Percentiles rank a stretch among this genome's conserved stretches.
These are phyloP conservation scores for Eolophus roseicapilla DNA, from an alignment of 2,113 vertebrate genomes.

Conservation along the genomic window DNA sequence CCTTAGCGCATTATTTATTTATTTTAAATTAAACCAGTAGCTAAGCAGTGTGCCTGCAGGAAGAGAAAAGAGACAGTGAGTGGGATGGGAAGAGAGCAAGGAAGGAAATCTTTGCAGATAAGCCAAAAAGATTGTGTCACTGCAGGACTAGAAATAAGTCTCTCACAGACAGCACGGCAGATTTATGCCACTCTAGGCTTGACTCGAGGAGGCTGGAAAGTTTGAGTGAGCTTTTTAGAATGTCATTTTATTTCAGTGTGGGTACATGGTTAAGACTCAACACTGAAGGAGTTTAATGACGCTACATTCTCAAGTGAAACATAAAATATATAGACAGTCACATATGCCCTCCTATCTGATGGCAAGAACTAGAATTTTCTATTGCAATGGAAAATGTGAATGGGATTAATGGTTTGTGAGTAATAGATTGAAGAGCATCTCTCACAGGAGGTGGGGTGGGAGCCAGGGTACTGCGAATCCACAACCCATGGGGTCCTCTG, in stretches of 20 bases:
- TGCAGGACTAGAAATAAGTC: background rate
- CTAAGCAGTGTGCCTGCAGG: background rate
- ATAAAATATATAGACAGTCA: background rate
- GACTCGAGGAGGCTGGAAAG: constrained; percentile 3
- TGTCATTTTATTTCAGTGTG: background rate
- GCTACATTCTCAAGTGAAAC: background rate
- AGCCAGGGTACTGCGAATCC: background rate
- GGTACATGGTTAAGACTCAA: background rate
- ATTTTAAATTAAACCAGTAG: background rate
- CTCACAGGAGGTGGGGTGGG: background rate
- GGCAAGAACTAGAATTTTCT: background rate
- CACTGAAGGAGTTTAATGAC: background rate
- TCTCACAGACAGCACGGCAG: background rate
- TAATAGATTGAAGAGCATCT: background rate
- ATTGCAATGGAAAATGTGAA: background rate
- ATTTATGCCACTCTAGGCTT: constrained; percentile 5
- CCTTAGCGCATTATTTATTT: background rate
- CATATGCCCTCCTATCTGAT: background rate
- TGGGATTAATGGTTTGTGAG: background rate
- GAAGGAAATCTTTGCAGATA: background rate
- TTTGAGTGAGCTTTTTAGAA: constrained; percentile 14
- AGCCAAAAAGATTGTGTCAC: background rate
- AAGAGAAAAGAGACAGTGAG: background rate
- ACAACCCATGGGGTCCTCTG: background rate
- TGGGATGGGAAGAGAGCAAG: background rate